phyloP scores from a whole-genome alignment of 2,888 invertebrate species.

The Phortica okadai region DNA sequence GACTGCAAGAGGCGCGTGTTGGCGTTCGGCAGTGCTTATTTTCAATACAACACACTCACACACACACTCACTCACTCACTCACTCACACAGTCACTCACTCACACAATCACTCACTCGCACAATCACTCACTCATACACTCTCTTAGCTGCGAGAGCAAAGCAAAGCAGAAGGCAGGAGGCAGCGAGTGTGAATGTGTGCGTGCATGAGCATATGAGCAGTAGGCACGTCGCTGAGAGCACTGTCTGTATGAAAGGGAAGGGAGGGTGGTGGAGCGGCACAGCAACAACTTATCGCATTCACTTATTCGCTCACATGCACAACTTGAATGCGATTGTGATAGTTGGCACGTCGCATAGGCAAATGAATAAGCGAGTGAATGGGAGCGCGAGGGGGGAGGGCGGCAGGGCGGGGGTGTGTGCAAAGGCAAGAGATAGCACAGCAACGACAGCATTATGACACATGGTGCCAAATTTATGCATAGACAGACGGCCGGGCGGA shows the following conservation, averaged over 20 bases:
- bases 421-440: not conserved
- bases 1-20: slow-evolving; percentile 24
- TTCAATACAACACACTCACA: slow-evolving; percentile 22
- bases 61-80: slow-evolving; percentile 27
- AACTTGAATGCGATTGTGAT: slow-evolving; percentile 36
- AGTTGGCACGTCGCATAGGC: slow-evolving; percentile 40
- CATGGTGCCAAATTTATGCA: slow-evolving; percentile 56
- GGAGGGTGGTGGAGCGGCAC: not conserved
- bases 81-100: slow-evolving; percentile 29
- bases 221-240: slow-evolving; percentile 26
- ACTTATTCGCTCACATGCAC: slow-evolving; percentile 16
- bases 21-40: slow-evolving; percentile 21
- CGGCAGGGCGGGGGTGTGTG: slow-evolving; percentile 12
- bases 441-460: slow-evolving; percentile 52
- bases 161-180: not conserved
- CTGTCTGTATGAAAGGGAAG: not conserved
- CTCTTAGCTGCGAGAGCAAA: not conserved
- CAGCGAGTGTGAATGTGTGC: not conserved
- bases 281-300: slow-evolving; percentile 32
- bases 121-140: not conserved
- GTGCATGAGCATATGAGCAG: not conserved
- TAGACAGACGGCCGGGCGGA: slow-evolving; percentile 8
- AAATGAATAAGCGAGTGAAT: slow-evolving; percentile 17
- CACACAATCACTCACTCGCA: not conserved
- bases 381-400: slow-evolving; percentile 18